A percentile compares a stretch with the other conserved stretches of the same genome.
Evolutionary conservation across 2,797 vertebrate genomes (phyloP).

Genomic region (Parauchenoglanis punctatus): DNA sequence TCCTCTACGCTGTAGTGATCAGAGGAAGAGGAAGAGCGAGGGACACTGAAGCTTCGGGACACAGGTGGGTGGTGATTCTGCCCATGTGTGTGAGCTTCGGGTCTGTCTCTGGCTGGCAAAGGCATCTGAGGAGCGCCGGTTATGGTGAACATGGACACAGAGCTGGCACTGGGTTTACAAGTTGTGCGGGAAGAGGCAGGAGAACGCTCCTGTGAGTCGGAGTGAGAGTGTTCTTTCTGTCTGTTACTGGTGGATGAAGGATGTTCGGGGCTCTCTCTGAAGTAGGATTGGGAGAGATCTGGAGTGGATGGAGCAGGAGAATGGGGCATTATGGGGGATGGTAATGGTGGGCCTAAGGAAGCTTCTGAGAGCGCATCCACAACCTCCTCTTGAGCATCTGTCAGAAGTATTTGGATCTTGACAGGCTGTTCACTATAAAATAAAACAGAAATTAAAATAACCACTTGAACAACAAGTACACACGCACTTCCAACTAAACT

Average conservation of each 20-base stretch:
- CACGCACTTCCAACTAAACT: not conserved
- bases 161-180: conserved; percentile 33
- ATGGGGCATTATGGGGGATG: conserved; percentile 75
- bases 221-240: not conserved
- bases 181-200: conserved; percentile 46
- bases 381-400: conserved; percentile 71
- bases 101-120: conserved; percentile 6
- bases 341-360: conserved; percentile 59
- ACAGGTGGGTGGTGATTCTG: conserved; percentile 17
- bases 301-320: conserved; percentile 63
- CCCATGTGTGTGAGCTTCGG: conserved; percentile 20
- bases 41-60: conserved; percentile 24
- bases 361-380: conserved; percentile 74
- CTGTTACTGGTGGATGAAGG: conserved; percentile 15
- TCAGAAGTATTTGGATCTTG: conserved; percentile 93
- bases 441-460: conserved; percentile 25
- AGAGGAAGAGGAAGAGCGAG: conserved; percentile 34
- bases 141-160: conserved; percentile 58
- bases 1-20: conserved; percentile 37
- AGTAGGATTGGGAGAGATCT: conserved; percentile 56
- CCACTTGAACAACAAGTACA: not conserved
- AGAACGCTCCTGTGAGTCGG: conserved; percentile 23
- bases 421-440: conserved; percentile 86
- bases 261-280: conserved; percentile 21
- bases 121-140: conserved; percentile 42